phyloP scores from a whole-genome alignment of 2,113 vertebrate species.

The Labeo rohita region DNA sequence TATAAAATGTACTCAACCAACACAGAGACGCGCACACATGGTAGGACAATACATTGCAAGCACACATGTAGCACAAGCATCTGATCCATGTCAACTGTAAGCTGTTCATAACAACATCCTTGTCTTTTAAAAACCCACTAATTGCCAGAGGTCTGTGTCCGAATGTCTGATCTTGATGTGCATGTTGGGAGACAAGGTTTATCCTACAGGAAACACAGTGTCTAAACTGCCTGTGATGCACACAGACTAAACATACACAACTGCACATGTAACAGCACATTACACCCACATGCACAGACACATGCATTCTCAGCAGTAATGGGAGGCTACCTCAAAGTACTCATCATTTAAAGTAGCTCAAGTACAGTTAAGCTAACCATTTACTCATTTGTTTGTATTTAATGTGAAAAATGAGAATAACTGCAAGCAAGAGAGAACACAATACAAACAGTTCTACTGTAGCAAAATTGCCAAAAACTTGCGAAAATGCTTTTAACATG shows the following conservation, averaged over 20 bases:
- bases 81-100: background rate
- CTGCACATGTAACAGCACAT: conserved; percentile 24
- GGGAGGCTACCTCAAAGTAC: background rate
- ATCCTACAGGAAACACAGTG: conserved; percentile 13
- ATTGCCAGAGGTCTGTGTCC: background rate
- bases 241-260: conserved; percentile 19
- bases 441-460: too few relatives aligned
- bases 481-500: too few relatives aligned
- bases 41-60: background rate
- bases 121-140: background rate
- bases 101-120: background rate
- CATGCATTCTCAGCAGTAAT: background rate
- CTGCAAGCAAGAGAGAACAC: background rate
- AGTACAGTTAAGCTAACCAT: background rate
- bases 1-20: background rate
- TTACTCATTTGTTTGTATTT: background rate
- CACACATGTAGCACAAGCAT: background rate
- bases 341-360: background rate
- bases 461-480: too few relatives aligned
- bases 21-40: background rate
- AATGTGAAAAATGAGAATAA: background rate
- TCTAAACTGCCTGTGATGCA: conserved; percentile 11
- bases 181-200: background rate
- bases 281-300: conserved; percentile 15
- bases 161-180: conserved; percentile 1